Conservation (phyloP, 2,113 vertebrate genomes). For the Aleadryas rufinucha region DNA sequence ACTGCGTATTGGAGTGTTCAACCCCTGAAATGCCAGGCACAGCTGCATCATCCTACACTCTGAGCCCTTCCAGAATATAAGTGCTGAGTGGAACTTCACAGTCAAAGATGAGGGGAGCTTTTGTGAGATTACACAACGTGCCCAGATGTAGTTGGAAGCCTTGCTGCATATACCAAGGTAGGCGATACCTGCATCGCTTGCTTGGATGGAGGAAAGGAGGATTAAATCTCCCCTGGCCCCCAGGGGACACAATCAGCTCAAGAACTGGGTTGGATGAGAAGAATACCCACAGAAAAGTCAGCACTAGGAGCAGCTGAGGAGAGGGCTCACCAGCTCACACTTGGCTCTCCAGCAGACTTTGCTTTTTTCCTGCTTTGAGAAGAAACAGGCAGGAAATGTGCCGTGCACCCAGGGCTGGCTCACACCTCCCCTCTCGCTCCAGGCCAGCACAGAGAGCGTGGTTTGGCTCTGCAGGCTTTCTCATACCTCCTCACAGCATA, state of each 20-base stretch:
- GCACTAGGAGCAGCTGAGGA: neutral
- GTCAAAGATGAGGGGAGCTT: neutral
- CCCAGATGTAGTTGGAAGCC: neutral
- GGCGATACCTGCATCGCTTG: rapidly evolving
- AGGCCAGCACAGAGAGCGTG: neutral
- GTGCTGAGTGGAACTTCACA: neutral
- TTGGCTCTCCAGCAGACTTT: neutral
- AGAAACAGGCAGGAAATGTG: neutral
- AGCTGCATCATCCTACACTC: neutral
- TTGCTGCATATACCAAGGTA: rapidly evolving
- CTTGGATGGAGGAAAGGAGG: neutral
- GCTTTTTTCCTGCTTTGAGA: neutral
- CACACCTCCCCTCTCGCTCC: neutral
- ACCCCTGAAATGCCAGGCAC: neutral
- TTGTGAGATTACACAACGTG: neutral
- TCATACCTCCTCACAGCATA: neutral
- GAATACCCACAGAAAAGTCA: neutral
- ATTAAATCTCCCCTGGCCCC: neutral
- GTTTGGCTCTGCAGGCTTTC: neutral
- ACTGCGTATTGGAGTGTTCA: neutral
- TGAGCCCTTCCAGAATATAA: neutral
- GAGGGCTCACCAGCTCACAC: neutral
- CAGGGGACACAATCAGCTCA: neutral
- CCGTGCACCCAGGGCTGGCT: neutral
- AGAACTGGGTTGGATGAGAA: neutral